These are phyloP conservation scores for Zeuzera pyrina DNA, from an alignment of 2,888 invertebrate genomes.

Conservation along the genomic window DNA sequence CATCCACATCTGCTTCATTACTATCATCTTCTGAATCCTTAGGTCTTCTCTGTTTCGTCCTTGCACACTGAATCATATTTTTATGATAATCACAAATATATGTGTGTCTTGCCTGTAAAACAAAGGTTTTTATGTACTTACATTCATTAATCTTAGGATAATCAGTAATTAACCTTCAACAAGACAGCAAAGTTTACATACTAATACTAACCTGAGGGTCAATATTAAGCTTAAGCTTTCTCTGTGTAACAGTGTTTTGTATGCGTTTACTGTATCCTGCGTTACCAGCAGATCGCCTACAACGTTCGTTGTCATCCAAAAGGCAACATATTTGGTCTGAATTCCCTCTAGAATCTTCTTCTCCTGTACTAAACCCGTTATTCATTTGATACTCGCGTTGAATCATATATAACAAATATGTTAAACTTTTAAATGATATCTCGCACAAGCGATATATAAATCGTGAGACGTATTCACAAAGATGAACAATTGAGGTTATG, in stretches of 20 bases:
- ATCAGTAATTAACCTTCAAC: too few species aligned
- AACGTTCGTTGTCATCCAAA: constrained; percentile 90
- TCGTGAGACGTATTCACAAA: constrained; percentile 59
- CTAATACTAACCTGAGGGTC: constrained; percentile 73
- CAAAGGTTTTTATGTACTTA: too few species aligned
- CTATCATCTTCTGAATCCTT: constrained; percentile 97
- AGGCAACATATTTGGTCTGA: constrained; percentile 94
- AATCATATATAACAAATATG: constrained; percentile 68
- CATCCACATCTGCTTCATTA: constrained; percentile 92
- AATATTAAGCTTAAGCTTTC: constrained; percentile 89
- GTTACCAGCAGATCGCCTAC: constrained; percentile 90
- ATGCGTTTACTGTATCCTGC: constrained; percentile 97
- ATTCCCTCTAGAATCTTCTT: constrained; percentile 91
- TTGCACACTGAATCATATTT: constrained; percentile 95
- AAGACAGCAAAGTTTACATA: not conserved
- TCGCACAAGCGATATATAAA: constrained; percentile 44
- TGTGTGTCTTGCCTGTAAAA: constrained; percentile 87
- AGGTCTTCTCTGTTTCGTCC: constrained; percentile 87
- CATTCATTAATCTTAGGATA: too few species aligned
- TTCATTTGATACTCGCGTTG: constrained; percentile 75
- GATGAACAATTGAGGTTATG: constrained; percentile 57
- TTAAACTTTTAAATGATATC: constrained; percentile 39
- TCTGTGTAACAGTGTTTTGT: constrained; percentile 94
- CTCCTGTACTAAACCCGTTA: constrained; percentile 94
- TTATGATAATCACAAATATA: constrained; percentile 98